Evolutionary conservation across 2,888 invertebrate genomes (phyloP).

Genomic region (Andrena dorsata): DNA sequence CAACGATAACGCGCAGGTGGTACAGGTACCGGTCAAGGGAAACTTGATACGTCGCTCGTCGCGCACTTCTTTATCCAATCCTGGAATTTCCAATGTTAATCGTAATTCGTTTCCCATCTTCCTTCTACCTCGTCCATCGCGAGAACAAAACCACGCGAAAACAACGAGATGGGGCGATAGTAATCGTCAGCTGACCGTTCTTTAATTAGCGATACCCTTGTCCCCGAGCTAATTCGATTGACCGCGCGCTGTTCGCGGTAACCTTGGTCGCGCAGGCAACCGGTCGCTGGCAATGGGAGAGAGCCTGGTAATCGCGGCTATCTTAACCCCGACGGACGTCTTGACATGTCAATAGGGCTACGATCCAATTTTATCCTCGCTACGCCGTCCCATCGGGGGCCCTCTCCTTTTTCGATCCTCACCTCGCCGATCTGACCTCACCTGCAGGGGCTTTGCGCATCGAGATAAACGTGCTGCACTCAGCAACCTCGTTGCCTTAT

Average conservation of each 20-base stretch:
- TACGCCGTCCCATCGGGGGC: slow-evolving; percentile 31
- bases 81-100: neutral
- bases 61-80: no score
- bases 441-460: slow-evolving; percentile 53
- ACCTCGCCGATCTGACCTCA: slow-evolving; percentile 54
- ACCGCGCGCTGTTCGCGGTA: slow-evolving; percentile 51
- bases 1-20: slow-evolving; percentile 32
- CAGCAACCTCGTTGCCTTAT: slow-evolving; percentile 72
- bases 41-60: no score
- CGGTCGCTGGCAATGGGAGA: slow-evolving; percentile 18
- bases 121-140: neutral
- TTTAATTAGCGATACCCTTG: slow-evolving; percentile 62
- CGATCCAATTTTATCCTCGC: slow-evolving; percentile 70
- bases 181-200: slow-evolving; percentile 60
- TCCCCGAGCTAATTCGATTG: slow-evolving; percentile 65
- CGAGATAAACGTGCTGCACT: slow-evolving; percentile 61
- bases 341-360: slow-evolving; percentile 74
- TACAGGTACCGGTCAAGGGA: no score
- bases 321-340: slow-evolving; percentile 66
- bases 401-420: slow-evolving; percentile 35
- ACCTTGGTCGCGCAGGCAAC: slow-evolving; percentile 55
- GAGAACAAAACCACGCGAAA: neutral
- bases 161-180: slow-evolving; percentile 10
- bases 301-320: slow-evolving; percentile 58
- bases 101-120: neutral